Evolutionary conservation across 2,797 vertebrate species (phyloP), one percentile per base, ranked within the genome.

Genomic region (Chiroxiphia lanceolata): DNA sequence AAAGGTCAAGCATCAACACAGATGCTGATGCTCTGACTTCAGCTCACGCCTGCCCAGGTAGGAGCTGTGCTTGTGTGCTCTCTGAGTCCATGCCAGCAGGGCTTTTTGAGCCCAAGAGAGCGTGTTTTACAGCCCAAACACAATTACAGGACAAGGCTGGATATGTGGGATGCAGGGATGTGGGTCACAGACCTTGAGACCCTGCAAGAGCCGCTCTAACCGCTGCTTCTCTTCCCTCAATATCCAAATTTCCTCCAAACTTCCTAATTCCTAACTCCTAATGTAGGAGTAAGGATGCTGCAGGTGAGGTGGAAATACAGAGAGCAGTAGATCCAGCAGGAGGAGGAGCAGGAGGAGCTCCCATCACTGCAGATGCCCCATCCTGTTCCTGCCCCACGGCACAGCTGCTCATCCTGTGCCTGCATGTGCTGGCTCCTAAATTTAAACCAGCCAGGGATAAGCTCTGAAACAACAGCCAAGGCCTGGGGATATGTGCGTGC

Each of bases 271-370:
- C 67, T 7, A 3, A 42, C 25, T 60, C 57, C 34, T 60, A 38
- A 38, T 27, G n/a, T 6, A 13, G 80, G n/a, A 77, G 59, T 11
- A 27, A 34, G 31, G 38, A 44, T 22, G 34, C 9, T 4, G 3
- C 13, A 48, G 47, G 27, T 36, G 59, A 59, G 31, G 14, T 60
- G 71, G 48, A 54, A 89, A 80, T 3, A 51, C 12, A 44, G 34
- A 78, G 21, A 20, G 14, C 3, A 20, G 26, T 0, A 1, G 65
- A 74, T 44, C 13, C 0, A 0, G 29, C 0, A 4, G 29, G 18
- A 89, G 7, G 14, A 63, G 10, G 25, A 84, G 29, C 11, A 59
- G 17, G 19, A 78, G 48, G 1, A 83, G 69, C 80, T 78, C 54
- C 3, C 2, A 13, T 15, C 81, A 10, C 34, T 23, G 67, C 2